phyloP scores from a whole-genome alignment of 2,888 invertebrate species.

The Callimorpha dominula region DNA sequence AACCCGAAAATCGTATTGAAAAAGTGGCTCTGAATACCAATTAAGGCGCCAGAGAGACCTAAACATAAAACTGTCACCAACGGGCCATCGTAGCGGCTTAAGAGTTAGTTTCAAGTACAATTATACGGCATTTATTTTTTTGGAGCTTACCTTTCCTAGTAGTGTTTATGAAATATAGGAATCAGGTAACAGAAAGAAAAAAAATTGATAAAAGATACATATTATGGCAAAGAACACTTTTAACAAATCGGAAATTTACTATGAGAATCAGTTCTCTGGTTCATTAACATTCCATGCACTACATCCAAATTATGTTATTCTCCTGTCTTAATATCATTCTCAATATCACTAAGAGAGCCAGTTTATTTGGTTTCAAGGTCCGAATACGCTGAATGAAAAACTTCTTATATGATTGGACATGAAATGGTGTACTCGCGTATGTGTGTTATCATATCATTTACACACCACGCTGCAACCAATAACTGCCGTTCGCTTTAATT shows the following conservation, averaged over 20 bases:
- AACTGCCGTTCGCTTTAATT: too few species aligned
- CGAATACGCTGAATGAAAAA: too few species aligned
- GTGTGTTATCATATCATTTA: too few species aligned
- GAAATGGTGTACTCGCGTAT: too few species aligned
- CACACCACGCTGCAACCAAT: too few species aligned
- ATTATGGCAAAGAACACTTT: neutral
- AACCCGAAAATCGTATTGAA: neutral
- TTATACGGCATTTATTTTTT: slow-evolving; percentile 22
- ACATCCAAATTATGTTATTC: neutral
- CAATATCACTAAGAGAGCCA: too few species aligned
- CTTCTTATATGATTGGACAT: too few species aligned
- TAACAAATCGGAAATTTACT: neutral
- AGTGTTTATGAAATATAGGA: neutral
- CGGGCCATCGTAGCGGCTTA: slow-evolving; percentile 42
- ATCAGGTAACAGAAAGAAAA: neutral
- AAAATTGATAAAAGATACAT: neutral
- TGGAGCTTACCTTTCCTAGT: slow-evolving; percentile 19
- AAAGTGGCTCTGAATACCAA: slow-evolving; percentile 32
- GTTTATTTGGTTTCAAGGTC: too few species aligned
- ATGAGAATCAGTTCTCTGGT: neutral
- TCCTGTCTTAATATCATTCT: too few species aligned
- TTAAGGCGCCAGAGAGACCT: slow-evolving; percentile 18
- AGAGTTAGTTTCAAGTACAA: slow-evolving; percentile 29
- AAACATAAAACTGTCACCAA: slow-evolving; percentile 36
- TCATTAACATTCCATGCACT: neutral